phyloP scores from a whole-genome alignment of 1,140 invertebrate species.

The Fopius arisanus region DNA sequence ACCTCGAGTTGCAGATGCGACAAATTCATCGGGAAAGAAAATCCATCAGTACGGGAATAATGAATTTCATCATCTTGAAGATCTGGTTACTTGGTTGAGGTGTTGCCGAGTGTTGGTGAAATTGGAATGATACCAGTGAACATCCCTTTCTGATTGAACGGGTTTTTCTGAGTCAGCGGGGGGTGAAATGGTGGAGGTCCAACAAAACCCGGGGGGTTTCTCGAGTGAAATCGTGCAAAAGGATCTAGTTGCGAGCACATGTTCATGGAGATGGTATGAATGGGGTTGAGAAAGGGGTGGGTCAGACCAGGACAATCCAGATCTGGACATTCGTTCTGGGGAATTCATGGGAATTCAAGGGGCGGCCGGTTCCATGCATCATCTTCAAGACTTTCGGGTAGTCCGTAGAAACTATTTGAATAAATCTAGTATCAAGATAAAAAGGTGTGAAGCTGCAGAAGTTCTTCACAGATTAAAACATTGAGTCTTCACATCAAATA shows the following conservation, averaged over 20 bases:
- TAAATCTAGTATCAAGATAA: neutral
- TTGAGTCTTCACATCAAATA: conserved; percentile 33
- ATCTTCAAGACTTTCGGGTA: neutral
- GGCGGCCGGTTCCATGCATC: neutral
- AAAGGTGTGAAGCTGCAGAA: no score
- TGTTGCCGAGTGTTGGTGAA: no score
- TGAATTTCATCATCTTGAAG: neutral
- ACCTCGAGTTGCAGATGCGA: neutral
- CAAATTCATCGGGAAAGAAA: neutral
- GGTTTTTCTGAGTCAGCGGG: conserved; percentile 54
- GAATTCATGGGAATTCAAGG: neutral
- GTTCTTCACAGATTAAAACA: neutral
- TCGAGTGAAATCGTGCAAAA: neutral
- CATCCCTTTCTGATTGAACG: conserved; percentile 59
- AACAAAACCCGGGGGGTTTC: neutral
- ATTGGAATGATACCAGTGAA: conserved; percentile 29
- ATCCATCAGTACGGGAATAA: neutral
- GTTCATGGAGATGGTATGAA: neutral
- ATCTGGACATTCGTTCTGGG: neutral
- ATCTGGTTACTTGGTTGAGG: no score
- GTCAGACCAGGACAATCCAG: neutral
- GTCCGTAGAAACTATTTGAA: neutral
- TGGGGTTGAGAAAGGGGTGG: neutral
- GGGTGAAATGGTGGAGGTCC: conserved; percentile 45
- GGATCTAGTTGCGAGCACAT: conserved; percentile 1